A percentile compares a stretch with the other conserved stretches of the same genome.
phyloP scores from a whole-genome alignment of 2,888 invertebrate species.

The Agrypnus murinus region DNA sequence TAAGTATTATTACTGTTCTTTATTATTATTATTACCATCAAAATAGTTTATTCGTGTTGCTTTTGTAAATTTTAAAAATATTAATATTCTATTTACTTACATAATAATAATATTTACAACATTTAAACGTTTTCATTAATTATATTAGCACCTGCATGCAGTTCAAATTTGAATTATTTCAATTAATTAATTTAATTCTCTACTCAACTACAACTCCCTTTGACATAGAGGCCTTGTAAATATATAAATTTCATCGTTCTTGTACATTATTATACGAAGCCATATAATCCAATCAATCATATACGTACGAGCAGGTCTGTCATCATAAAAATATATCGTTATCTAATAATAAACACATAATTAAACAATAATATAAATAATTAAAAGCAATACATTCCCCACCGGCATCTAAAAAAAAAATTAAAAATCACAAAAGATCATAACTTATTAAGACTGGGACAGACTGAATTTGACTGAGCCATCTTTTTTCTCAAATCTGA shows the following conservation, averaged over 20 bases:
- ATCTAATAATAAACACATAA: slow-evolving; percentile 12
- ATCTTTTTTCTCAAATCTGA: slow-evolving; percentile 41
- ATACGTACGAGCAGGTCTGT: slow-evolving; percentile 22
- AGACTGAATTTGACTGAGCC: slow-evolving; percentile 69
- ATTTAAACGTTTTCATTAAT: slow-evolving; percentile 22
- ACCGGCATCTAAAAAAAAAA: too few relatives aligned
- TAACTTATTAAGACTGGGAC: slow-evolving; percentile 67
- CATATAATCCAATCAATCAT: slow-evolving; percentile 4
- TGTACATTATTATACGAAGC: background rate
- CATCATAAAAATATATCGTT: slow-evolving; percentile 14
- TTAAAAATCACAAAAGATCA: slow-evolving; percentile 42
- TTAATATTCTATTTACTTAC: slow-evolving; percentile 5
- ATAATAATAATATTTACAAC: slow-evolving; percentile 33
- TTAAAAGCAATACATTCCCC: slow-evolving; percentile 64
- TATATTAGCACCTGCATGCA: slow-evolving; percentile 44
- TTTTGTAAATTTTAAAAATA: slow-evolving; percentile 35
- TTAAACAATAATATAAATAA: slow-evolving; percentile 5
- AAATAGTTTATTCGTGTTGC: slow-evolving; percentile 44
- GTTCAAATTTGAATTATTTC: slow-evolving; percentile 39
- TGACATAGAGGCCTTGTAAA: slow-evolving; percentile 45
- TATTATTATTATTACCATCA: too few relatives aligned
- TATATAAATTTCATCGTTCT: slow-evolving; percentile 29
- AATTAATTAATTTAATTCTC: background rate
- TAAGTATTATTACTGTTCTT: too few relatives aligned
- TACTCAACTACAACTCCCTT: too few relatives aligned